Evolutionary conservation across 2,113 vertebrate genomes (phyloP), one percentile per base, ranked within the genome.

Genomic region (Podocnemis expansa): DNA sequence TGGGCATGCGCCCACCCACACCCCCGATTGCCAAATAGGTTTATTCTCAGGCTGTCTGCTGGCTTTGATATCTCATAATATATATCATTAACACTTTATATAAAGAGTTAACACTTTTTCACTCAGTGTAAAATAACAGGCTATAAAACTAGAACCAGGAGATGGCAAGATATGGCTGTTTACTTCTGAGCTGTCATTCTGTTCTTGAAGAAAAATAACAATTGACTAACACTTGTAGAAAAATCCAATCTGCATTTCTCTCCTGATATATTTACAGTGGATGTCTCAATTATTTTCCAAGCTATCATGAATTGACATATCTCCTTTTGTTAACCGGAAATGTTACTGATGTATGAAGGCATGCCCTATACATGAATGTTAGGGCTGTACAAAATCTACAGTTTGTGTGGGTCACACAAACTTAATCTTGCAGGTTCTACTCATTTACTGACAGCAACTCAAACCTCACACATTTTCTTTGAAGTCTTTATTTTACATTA

Each of bases 351-450:
- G 22, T 11, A 31, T 4, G 24, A 14, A 67, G 38, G 10, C 4
- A 43, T 27, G 38, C 1, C 4, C 10, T 1, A 1, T 10, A 63
- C 21, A 55, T 1, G 2, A 5, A n/a, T 25, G 3, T 45, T 16
- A 85, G 12, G 73, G 13, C 14, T 79, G 9, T 51, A 84, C 34
- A 73, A 82, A 78, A 8, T 2, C 5, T 49, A 55, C 10, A 10
- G 10, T 56, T 82, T 84, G 25, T 10, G 84, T 3, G 80, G n/a
- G 3, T 5, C 43, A 78, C 75, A 76, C 41, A 47, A 31, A 45
- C 8, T 58, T 91, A 81, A 4, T 22, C 78, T 31, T 12, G 54
- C 5, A 89, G 82, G 14, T 63, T 80, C 41, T n/a, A 54, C 29
- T 70, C 55, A 90, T 55, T 22, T 43, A 38, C 11, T 75, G 70